These are phyloP conservation scores for Unio delphinus DNA, from an alignment of 2,888 invertebrate species.

Conservation along the genomic window DNA sequence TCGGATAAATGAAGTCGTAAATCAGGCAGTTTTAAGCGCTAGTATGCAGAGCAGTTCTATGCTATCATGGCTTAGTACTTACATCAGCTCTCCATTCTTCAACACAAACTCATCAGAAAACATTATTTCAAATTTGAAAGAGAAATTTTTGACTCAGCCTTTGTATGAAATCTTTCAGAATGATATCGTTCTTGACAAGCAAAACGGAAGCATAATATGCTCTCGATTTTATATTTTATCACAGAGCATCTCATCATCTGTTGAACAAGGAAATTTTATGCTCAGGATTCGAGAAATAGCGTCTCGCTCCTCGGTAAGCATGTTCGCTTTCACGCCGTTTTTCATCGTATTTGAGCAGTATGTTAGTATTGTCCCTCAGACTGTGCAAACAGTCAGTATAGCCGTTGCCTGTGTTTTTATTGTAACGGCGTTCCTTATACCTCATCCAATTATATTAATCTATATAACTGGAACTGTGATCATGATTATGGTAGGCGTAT, in stretches of 20 bases:
- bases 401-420: conserved; percentile 54
- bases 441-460: conserved; percentile 34
- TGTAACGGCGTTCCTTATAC: conserved; percentile 57
- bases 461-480: conserved; percentile 45
- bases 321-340: conserved; percentile 43
- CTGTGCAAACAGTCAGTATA: conserved; percentile 53
- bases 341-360: conserved; percentile 63
- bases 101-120: conserved; percentile 3
- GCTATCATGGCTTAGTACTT: conserved; percentile 19
- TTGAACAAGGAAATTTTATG: conserved; percentile 51
- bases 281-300: conserved; percentile 43
- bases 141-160: conserved; percentile 9
- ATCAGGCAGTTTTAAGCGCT: conserved; percentile 6
- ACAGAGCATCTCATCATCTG: conserved; percentile 87
- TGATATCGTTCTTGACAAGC: conserved; percentile 37
- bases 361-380: conserved; percentile 53
- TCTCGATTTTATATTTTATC: conserved; percentile 91
- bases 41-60: conserved; percentile 18
- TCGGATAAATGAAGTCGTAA: conserved; percentile 6
- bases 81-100: conserved; percentile 8
- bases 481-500: conserved; percentile 55
- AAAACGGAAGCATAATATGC: conserved; percentile 73
- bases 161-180: conserved; percentile 24
- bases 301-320: conserved; percentile 30
- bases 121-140: conserved; percentile 15